Conservation (phyloP, 2,888 invertebrate species). For the Agrypnus murinus region DNA sequence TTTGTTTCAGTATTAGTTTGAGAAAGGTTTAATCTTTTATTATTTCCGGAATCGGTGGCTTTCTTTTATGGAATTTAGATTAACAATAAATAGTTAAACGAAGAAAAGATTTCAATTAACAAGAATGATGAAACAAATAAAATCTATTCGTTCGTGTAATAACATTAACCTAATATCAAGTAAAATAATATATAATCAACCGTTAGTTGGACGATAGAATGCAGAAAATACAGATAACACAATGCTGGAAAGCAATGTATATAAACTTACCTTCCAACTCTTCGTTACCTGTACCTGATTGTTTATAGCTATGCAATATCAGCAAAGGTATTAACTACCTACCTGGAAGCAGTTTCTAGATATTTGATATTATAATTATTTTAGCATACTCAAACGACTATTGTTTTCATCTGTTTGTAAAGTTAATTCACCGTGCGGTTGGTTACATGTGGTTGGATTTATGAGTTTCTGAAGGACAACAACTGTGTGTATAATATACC, state of each 20-base stretch:
- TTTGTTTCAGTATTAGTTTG: too few relatives aligned
- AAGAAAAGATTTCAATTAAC: too few relatives aligned
- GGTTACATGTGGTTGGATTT: not conserved
- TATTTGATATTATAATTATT: slow-evolving; percentile 13
- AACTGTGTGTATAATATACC: not conserved
- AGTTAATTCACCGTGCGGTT: not conserved
- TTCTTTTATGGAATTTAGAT: too few relatives aligned
- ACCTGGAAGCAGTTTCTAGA: not conserved
- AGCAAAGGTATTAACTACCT: not conserved
- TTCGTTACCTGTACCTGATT: not conserved
- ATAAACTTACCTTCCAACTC: not conserved
- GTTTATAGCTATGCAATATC: not conserved
- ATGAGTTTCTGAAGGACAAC: slow-evolving; percentile 14
- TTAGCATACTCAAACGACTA: not conserved
- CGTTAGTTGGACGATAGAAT: slow-evolving; percentile 3
- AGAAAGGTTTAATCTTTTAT: too few relatives aligned
- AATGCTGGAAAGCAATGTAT: not conserved
- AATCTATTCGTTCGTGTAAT: too few relatives aligned
- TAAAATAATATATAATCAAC: too few relatives aligned
- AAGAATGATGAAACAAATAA: too few relatives aligned
- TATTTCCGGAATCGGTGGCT: too few relatives aligned
- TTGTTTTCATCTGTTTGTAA: slow-evolving; percentile 9
- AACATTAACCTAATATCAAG: too few relatives aligned
- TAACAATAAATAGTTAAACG: too few relatives aligned
- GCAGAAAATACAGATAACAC: slow-evolving; percentile 1